phyloP scores from a whole-genome alignment of 2,797 vertebrate species.

The Galagoides demidoff region DNA sequence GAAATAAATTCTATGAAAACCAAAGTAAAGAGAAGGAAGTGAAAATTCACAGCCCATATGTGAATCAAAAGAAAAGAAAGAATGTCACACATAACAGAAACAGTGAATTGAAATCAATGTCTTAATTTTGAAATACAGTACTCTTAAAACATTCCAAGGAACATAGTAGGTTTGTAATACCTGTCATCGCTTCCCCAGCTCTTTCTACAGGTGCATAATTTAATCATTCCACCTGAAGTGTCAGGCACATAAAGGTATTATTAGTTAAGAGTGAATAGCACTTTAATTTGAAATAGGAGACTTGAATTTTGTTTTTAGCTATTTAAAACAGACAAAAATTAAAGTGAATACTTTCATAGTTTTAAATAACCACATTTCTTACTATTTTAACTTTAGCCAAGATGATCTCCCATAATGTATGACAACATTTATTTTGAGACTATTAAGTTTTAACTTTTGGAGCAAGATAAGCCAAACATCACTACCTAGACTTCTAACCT shows the following conservation, averaged over 20 bases:
- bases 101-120: conserved; percentile 62
- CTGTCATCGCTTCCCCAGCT: conserved; percentile 83
- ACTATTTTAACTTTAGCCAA: conserved; percentile 59
- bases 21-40: conserved; percentile 47
- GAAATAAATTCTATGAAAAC: conserved; percentile 41
- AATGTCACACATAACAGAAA: conserved; percentile 69
- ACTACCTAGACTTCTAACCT: neutral
- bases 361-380: conserved; percentile 71
- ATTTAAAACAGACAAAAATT: conserved; percentile 64
- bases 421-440: conserved; percentile 37
- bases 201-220: conserved; percentile 84
- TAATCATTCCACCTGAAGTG: conserved; percentile 88
- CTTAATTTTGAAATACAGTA: conserved; percentile 78
- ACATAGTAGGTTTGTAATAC: conserved; percentile 83
- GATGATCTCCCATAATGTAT: neutral
- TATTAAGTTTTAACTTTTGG: conserved; percentile 40
- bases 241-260: conserved; percentile 84
- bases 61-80: conserved; percentile 65
- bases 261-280: conserved; percentile 83
- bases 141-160: conserved; percentile 60
- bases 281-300: conserved; percentile 82
- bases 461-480: conserved; percentile 51
- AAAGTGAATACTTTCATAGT: conserved; percentile 40
- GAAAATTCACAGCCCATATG: neutral
- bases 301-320: conserved; percentile 77